These are phyloP conservation scores for Thymallus thymallus DNA, from an alignment of 2,113 vertebrate species.

Conservation along the genomic window DNA sequence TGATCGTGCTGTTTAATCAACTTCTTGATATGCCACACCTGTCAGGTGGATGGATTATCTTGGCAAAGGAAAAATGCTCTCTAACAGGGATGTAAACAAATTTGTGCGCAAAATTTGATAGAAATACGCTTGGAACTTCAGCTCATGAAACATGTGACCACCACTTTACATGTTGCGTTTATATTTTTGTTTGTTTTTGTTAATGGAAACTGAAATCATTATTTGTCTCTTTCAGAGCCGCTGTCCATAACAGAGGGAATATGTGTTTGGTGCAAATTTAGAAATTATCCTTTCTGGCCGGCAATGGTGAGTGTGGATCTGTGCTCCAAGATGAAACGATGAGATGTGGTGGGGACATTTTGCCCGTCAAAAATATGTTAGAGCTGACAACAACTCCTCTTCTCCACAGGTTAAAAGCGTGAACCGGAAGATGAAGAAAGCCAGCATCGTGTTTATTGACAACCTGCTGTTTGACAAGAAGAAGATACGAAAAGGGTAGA, in stretches of 20 bases:
- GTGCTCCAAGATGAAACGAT: not conserved
- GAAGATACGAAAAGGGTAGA: conserved; percentile 79
- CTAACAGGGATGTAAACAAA: too few species aligned
- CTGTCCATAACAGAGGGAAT: conserved; percentile 60
- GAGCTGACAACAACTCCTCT: not conserved
- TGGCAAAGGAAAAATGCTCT: too few species aligned
- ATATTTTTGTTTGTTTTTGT: not conserved
- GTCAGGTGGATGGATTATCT: too few species aligned
- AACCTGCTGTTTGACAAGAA: conserved; percentile 58
- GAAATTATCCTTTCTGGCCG: conserved; percentile 74
- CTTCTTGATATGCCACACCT: too few species aligned
- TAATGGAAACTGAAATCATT: not conserved
- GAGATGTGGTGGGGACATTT: too few species aligned
- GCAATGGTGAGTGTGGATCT: conserved; percentile 56
- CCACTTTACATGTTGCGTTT: too few species aligned
- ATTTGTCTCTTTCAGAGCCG: conserved; percentile 57
- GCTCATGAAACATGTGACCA: too few species aligned
- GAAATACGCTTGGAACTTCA: too few species aligned
- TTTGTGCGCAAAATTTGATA: too few species aligned
- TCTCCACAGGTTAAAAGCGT: conserved; percentile 81
- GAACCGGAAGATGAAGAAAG: conserved; percentile 77
- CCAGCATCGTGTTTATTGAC: conserved; percentile 84
- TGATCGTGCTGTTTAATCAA: too few species aligned
- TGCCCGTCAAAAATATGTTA: not conserved
- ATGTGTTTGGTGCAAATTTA: conserved; percentile 74